phyloP scores from a whole-genome alignment of 2,113 vertebrate genomes.

The Mus musculus region DNA sequence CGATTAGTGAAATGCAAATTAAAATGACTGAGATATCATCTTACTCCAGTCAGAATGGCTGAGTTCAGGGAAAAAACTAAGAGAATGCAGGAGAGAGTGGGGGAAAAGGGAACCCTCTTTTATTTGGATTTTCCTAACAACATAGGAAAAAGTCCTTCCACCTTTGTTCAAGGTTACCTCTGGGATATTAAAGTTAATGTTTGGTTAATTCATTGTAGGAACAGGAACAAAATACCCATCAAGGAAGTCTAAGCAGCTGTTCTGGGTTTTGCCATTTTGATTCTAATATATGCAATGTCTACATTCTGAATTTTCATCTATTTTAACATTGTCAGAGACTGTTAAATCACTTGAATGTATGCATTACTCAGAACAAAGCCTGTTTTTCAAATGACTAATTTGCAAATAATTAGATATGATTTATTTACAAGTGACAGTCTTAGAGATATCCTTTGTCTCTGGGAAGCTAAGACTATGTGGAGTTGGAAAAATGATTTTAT shows the following conservation, averaged over 20 bases:
- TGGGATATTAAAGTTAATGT: not conserved
- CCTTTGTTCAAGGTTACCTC: slow-evolving; percentile 31
- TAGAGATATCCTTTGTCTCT: slow-evolving; percentile 26
- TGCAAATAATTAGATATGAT: not conserved
- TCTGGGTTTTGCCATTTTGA: slow-evolving; percentile 2
- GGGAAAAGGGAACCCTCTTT: not conserved
- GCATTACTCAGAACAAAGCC: not conserved
- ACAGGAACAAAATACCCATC: not conserved
- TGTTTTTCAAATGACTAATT: slow-evolving; percentile 55
- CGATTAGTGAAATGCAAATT: not conserved
- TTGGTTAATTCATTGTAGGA: not conserved
- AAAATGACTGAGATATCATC: not conserved
- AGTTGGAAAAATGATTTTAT: slow-evolving; percentile 12
- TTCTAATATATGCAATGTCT: not conserved
- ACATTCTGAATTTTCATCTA: slow-evolving; percentile 16
- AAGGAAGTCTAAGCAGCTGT: slow-evolving; percentile 6
- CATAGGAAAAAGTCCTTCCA: not conserved
- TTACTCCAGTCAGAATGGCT: not conserved
- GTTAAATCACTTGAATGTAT: not conserved
- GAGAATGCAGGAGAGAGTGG: not conserved
- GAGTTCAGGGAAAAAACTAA: not conserved
- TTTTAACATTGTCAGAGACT: not conserved
- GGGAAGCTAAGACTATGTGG: slow-evolving; percentile 17
- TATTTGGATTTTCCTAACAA: not conserved
- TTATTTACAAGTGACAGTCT: slow-evolving; percentile 18